A percentile compares a stretch with the other conserved stretches of the same genome.
phyloP scores from a whole-genome alignment of 2,888 invertebrate genomes.

The Orthonychiurus folsomi region DNA sequence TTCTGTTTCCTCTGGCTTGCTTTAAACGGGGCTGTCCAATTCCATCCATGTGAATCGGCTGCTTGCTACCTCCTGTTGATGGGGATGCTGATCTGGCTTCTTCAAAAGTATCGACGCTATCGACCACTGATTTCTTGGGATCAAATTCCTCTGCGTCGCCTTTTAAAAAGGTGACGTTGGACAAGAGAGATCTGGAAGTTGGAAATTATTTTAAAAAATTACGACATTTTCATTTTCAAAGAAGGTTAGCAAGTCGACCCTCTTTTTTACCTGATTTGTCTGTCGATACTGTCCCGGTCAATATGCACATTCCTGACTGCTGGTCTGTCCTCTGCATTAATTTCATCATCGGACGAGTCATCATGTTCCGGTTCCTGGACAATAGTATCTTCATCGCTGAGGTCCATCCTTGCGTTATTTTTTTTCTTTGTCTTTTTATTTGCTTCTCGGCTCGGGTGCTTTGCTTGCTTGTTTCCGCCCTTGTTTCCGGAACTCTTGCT shows the following conservation, averaged over 20 bases:
- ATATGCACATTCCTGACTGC: background rate
- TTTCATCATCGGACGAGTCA: no score
- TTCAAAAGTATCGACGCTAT: background rate
- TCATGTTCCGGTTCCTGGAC: no score
- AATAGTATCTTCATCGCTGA: no score
- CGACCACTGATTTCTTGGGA: background rate
- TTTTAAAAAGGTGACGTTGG: background rate
- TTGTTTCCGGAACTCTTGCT: constrained; percentile 2
- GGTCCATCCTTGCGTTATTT: no score
- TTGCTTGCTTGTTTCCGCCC: background rate
- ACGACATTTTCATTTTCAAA: no score
- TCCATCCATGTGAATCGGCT: background rate
- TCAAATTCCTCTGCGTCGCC: background rate
- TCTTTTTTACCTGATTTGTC: no score
- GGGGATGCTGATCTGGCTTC: background rate
- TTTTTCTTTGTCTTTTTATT: no score
- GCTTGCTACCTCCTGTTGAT: background rate
- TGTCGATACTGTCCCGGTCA: no score
- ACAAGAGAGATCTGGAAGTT: no score
- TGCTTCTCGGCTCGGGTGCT: background rate
- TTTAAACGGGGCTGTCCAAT: background rate
- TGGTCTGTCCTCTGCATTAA: background rate
- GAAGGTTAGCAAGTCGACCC: no score
- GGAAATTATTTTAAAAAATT: no score
- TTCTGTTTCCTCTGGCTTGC: no score